Evolutionary conservation across 2,888 invertebrate species (phyloP), one percentile per base, ranked within the genome.

Genomic region (Lamellibrachia columna): DNA sequence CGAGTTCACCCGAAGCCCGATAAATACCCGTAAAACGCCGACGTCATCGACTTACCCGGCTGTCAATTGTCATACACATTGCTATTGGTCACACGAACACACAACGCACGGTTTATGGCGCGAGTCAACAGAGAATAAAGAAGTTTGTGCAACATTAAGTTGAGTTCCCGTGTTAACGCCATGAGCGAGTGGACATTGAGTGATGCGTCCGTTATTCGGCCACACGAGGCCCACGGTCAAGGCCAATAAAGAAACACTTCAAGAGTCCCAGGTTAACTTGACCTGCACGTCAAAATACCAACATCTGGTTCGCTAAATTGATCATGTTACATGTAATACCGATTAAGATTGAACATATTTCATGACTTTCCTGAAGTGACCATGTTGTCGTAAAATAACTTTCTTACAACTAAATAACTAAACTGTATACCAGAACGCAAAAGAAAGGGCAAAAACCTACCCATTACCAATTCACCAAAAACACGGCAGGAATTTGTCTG

Each of bases 141-240:
- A 75, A 75, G 75, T 75, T n/a, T 75, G 75, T 75, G 75, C 75
- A 75, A 75, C 15, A 75, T 75, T 11, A 15, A 15, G 75, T 75
- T n/a, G 75, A 75, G 75, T 75, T n/a, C 22, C 40, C 75, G 7
- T 75, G 75, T 22, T 75, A 75, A 75, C 15, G 22, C 75, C 40
- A 40, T 40, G 40, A 40, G 40, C 40, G 40, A 40, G 75, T 6
- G 22, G 75, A 75, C 75, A 15, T 22, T 75, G 75, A 75, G 75
- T 75, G 75, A 75, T 75, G 75, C n/a, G 75, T 75, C 75, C 75
- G 75, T n/a, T 75, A 75, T 75, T 75, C 75, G 75, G 75, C 75
- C 15, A 15, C 22, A 22, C 55, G 22, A 75, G 75, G n/a, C 15
- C 75, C 22, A 15, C 6, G 75, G 75, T 75, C 22, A 75, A 75